These are phyloP conservation scores for Xenopus tropicalis DNA, from an alignment of 2,113 vertebrate species.

Conservation along the genomic window UCB_Xtro_10.0 CM004445.2:53093501-53094000, in stretches of 20 bases:
- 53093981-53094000: no score
- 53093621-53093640: conserved; percentile 92
- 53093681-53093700: conserved; percentile 38
- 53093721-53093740: conserved; percentile 52
- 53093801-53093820: conserved; percentile 56
- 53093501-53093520: neutral
- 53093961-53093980: no score
- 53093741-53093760: conserved; percentile 57
- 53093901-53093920: no score
- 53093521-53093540: neutral
- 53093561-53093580: conserved; percentile 38
- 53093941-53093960: no score
- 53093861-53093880: no score
- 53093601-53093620: conserved; percentile 91
- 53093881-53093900: no score
- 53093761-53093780: conserved; percentile 53
- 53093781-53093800: conserved; percentile 60
- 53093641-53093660: conserved; percentile 91
- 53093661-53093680: conserved; percentile 90
- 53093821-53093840: conserved; percentile 31
- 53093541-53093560: conserved; percentile 20
- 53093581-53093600: conserved; percentile 64
- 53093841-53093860: no score
- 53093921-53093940: no score
- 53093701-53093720: conserved; percentile 28